These are phyloP conservation scores for Leptarthrus brevirostris DNA, from an alignment of 2,888 invertebrate genomes.

Conservation along the genomic window DNA sequence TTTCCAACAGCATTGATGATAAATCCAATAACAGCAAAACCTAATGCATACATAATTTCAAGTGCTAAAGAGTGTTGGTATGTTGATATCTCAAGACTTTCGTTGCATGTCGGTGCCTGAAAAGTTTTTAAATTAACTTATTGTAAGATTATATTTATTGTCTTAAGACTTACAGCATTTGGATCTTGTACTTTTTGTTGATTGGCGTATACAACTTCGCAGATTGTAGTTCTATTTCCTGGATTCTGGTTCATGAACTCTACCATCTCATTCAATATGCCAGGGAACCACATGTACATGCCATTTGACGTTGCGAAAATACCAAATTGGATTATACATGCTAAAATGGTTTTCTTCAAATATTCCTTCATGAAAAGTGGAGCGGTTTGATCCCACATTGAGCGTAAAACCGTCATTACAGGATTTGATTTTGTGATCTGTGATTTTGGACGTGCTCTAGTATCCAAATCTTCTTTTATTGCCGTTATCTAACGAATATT, in stretches of 20 bases:
- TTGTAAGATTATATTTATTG: background rate
- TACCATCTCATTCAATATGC: conserved; percentile 62
- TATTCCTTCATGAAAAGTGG: conserved; percentile 62
- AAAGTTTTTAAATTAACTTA: conserved; percentile 1
- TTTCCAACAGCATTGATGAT: conserved; percentile 61
- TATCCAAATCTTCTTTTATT: conserved; percentile 28
- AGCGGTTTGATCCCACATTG: conserved; percentile 63
- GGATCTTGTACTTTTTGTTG: background rate
- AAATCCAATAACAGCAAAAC: conserved; percentile 60
- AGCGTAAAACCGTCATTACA: conserved; percentile 55
- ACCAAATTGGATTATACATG: conserved; percentile 62
- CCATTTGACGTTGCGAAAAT: conserved; percentile 62
- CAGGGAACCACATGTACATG: conserved; percentile 65
- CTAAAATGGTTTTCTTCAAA: conserved; percentile 59
- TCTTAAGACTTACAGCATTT: background rate
- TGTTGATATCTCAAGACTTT: conserved; percentile 60
- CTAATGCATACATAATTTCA: conserved; percentile 60
- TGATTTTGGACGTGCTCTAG: background rate
- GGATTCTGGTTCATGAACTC: conserved; percentile 60
- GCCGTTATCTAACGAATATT: conserved; percentile 30
- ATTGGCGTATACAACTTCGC: conserved; percentile 58
- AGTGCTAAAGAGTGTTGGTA: conserved; percentile 60
- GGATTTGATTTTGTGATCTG: conserved; percentile 25
- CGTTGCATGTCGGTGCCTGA: conserved; percentile 54
- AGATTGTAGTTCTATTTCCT: conserved; percentile 59